Evolutionary conservation across 2,888 invertebrate genomes (phyloP).

Genomic region (Platypus cylindrus): DNA sequence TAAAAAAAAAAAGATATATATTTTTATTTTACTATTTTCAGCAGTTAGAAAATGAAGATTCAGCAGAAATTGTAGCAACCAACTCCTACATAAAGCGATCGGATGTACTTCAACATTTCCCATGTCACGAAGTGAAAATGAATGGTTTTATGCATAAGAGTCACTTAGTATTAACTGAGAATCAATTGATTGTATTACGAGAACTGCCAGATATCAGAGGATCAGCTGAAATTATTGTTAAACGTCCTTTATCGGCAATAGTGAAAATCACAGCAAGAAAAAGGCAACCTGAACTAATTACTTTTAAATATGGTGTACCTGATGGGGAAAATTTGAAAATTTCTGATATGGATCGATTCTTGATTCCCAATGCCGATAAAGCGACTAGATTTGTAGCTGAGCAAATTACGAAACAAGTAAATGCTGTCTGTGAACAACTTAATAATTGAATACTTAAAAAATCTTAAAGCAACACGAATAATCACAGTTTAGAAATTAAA

Average conservation of each 20-base stretch:
- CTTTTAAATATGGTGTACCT: conserved; percentile 87
- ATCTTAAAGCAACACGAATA: no score
- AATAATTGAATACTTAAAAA: no score
- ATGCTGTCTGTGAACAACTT: no score
- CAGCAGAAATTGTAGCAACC: conserved; percentile 68
- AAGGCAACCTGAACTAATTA: conserved; percentile 88
- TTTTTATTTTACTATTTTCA: conserved; percentile 12
- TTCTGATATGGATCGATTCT: conserved; percentile 82
- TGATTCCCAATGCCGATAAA: conserved; percentile 82
- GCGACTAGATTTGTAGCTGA: conserved; percentile 83
- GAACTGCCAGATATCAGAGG: conserved; percentile 65
- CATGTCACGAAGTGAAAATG: conserved; percentile 84
- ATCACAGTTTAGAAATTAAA: no score
- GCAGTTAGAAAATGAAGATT: conserved; percentile 45
- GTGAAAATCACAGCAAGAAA: conserved; percentile 96
- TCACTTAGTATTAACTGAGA: conserved; percentile 72
- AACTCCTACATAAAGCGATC: conserved; percentile 71
- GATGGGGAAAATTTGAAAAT: conserved; percentile 70
- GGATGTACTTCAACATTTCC: conserved; percentile 74
- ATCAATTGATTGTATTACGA: conserved; percentile 75
- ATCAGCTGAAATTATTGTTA: conserved; percentile 72
- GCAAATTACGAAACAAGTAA: conserved; percentile 61
- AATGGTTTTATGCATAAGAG: conserved; percentile 84
- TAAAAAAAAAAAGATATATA: neutral
- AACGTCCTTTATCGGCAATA: conserved; percentile 79